Conservation (phyloP, 2,113 vertebrate genomes). For the Pachyramphus minor region DNA sequence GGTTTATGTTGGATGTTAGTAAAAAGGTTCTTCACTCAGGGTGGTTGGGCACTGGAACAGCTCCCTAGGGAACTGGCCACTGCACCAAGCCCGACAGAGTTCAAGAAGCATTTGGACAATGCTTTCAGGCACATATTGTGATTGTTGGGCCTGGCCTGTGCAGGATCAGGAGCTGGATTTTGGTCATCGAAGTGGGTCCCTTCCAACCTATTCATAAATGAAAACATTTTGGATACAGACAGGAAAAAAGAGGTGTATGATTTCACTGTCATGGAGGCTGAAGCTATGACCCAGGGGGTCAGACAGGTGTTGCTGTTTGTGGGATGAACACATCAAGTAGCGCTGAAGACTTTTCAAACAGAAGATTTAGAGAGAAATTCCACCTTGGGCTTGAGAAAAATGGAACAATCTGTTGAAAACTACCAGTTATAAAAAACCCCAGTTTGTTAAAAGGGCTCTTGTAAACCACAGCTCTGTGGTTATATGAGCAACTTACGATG, state of each 20-base stretch:
- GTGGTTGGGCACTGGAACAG: fast-evolving
- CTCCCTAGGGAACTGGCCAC: not conserved
- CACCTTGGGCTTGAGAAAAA: not conserved
- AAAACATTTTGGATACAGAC: not conserved
- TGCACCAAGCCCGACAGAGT: not conserved
- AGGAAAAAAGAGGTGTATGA: not conserved
- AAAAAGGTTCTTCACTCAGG: not conserved
- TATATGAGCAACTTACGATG: not conserved
- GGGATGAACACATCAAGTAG: not conserved
- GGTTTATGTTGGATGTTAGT: not conserved
- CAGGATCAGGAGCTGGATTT: not conserved
- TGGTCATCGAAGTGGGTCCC: fast-evolving
- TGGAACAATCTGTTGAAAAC: not conserved
- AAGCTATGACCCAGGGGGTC: not conserved
- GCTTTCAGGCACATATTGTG: not conserved
- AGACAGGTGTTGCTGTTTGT: not conserved
- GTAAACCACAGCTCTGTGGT: not conserved
- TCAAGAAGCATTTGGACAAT: not conserved
- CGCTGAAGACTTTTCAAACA: not conserved
- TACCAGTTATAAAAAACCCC: not conserved
- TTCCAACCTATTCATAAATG: not conserved
- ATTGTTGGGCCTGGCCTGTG: not conserved
- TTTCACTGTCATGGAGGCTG: not conserved
- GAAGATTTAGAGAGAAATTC: not conserved
- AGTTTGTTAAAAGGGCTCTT: not conserved